Percentiles rank a stretch among this genome's conserved stretches.
phyloP scores from a whole-genome alignment of 2,113 vertebrate genomes.

The Osmerus mordax region DNA sequence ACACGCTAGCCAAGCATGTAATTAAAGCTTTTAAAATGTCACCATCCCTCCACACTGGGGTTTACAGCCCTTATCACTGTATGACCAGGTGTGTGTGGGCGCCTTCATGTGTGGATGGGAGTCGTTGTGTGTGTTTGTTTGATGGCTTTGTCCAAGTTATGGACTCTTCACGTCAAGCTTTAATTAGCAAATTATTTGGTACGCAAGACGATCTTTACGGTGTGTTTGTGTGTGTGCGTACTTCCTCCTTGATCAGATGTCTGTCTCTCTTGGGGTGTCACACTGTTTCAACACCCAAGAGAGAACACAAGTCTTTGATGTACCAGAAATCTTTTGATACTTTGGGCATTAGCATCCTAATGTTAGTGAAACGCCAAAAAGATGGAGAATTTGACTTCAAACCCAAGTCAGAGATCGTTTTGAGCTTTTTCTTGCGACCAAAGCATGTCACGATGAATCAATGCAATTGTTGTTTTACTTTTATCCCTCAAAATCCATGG shows the following conservation, averaged over 20 bases:
- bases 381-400: background rate
- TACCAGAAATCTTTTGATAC: conserved; percentile 36
- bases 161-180: too few species aligned
- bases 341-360: conserved; percentile 4
- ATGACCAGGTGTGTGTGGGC: conserved; percentile 41
- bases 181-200: too few species aligned
- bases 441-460: too few species aligned
- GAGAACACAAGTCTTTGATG: conserved; percentile 45
- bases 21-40: conserved; percentile 76
- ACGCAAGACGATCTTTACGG: background rate
- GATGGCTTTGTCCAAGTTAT: background rate
- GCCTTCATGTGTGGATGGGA: background rate
- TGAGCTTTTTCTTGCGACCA: conserved; percentile 20
- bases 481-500: too few species aligned
- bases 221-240: background rate
- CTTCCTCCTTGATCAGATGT: conserved; percentile 30
- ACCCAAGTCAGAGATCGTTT: conserved; percentile 16
- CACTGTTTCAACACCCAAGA: background rate
- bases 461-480: background rate
- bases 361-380: conserved; percentile 20
- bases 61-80: conserved; percentile 61
- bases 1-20: conserved; percentile 71
- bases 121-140: background rate
- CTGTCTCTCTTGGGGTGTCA: conserved; percentile 4
- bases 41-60: conserved; percentile 53